Conservation (phyloP, 2,113 vertebrate genomes). For the Chinchilla lanigera region DNA sequence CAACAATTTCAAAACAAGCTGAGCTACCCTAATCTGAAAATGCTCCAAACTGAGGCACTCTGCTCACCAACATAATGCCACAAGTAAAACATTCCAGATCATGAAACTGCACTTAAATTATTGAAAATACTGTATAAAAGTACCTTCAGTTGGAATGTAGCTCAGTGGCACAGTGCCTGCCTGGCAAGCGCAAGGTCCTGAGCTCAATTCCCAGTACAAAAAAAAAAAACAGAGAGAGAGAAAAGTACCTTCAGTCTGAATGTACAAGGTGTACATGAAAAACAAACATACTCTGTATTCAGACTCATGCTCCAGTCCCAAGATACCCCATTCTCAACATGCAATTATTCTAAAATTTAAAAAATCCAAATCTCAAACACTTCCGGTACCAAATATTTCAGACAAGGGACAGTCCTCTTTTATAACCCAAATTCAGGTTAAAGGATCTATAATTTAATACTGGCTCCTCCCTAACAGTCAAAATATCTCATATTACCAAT, state of each 20-base stretch:
- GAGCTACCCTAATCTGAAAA: not conserved
- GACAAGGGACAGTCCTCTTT: not conserved
- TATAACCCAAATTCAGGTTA: not conserved
- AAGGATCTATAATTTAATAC: slow-evolving; percentile 3
- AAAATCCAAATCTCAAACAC: not conserved
- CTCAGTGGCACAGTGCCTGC: too few species aligned
- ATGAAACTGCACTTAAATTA: not conserved
- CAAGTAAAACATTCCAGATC: not conserved
- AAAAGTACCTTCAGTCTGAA: not conserved
- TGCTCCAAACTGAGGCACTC: not conserved
- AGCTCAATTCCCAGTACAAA: too few species aligned
- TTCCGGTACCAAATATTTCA: not conserved
- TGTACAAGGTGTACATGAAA: not conserved
- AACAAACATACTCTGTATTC: not conserved
- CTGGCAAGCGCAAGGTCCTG: too few species aligned
- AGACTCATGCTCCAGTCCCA: not conserved
- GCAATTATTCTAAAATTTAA: not conserved
- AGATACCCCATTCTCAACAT: not conserved
- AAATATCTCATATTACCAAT: not conserved
- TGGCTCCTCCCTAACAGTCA: not conserved
- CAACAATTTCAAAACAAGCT: not conserved
- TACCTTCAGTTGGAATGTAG: too few species aligned
- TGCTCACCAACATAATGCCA: not conserved
- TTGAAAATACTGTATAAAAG: not conserved
- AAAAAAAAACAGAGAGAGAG: too few species aligned